phyloP scores from a whole-genome alignment of 2,888 invertebrate species.

The Agriotes lineatus region DNA sequence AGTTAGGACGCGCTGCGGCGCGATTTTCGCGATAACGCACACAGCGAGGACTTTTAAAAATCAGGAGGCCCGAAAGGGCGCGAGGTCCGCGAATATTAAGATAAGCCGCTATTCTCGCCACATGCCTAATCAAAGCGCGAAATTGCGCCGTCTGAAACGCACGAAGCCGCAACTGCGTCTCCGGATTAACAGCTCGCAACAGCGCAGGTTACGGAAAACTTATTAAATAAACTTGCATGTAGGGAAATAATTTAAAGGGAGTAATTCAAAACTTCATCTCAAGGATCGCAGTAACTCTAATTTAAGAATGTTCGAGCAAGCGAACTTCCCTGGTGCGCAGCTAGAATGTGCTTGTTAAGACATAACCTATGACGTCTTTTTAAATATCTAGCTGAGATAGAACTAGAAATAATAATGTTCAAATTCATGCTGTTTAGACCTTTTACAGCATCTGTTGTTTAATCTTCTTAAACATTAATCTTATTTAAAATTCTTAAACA shows the following conservation, averaged over 20 bases:
- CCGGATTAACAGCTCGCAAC: neutral
- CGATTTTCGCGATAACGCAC: too few relatives aligned
- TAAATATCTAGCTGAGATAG: too few relatives aligned
- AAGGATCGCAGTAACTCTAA: conserved; percentile 6
- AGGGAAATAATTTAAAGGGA: conserved; percentile 7
- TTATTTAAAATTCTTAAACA: too few relatives aligned
- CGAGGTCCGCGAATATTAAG: neutral
- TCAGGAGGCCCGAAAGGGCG: too few relatives aligned
- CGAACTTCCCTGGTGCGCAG: conserved; percentile 1
- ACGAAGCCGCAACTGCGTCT: neutral
- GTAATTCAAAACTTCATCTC: conserved; percentile 14
- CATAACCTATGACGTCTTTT: too few relatives aligned
- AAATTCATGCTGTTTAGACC: too few relatives aligned
- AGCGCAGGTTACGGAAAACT: neutral
- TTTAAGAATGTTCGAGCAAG: conserved; percentile 11
- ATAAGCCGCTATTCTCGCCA: neutral
- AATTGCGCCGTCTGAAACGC: neutral
- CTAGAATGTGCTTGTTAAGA: neutral
- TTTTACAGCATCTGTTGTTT: too few relatives aligned
- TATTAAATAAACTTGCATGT: conserved; percentile 11
- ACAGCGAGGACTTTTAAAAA: too few relatives aligned
- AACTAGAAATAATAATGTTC: too few relatives aligned
- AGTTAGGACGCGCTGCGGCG: too few relatives aligned
- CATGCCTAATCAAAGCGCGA: neutral
- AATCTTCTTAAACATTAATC: too few relatives aligned